phyloP scores from a whole-genome alignment of 2,888 invertebrate genomes.

The Ecdyonurus torrentis region DNA sequence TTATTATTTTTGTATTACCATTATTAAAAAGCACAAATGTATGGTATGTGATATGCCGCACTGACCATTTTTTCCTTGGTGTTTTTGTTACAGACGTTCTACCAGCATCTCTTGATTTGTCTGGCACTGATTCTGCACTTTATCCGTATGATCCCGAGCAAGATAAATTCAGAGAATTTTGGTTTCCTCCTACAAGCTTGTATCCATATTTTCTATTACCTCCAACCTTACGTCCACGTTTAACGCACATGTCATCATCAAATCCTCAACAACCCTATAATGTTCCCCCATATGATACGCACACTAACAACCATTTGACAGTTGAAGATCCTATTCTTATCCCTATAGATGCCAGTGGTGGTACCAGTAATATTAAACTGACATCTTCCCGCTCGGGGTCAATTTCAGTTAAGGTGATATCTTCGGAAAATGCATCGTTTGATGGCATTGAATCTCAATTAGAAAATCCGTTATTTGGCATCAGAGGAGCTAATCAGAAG shows the following conservation, averaged over 20 bases:
- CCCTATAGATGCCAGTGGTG: constrained; percentile 16
- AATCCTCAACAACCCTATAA: constrained; percentile 12
- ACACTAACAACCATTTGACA: neutral
- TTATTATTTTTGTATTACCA: neutral
- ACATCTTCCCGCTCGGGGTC: constrained; percentile 21
- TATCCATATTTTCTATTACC: constrained; percentile 44
- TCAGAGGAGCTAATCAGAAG: constrained; percentile 28
- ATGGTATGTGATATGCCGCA: constrained; percentile 7
- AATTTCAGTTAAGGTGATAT: constrained; percentile 42
- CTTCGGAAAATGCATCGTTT: constrained; percentile 38
- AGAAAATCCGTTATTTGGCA: constrained; percentile 37
- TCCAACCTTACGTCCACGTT: constrained; percentile 18
- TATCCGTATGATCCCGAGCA: constrained; percentile 34
- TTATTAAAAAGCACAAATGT: no score
- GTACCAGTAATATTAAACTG: constrained; percentile 22
- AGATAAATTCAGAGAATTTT: constrained; percentile 36
- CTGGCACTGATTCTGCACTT: constrained; percentile 39
- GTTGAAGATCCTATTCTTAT: neutral
- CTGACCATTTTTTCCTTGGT: constrained; percentile 18
- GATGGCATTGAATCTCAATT: constrained; percentile 37
- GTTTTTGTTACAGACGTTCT: constrained; percentile 40
- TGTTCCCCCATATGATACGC: constrained; percentile 9
- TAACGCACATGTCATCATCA: constrained; percentile 8
- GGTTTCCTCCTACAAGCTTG: constrained; percentile 34
- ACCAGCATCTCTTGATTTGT: constrained; percentile 33